Conservation (phyloP, 2,888 invertebrate species). For the Nineta flava region DNA sequence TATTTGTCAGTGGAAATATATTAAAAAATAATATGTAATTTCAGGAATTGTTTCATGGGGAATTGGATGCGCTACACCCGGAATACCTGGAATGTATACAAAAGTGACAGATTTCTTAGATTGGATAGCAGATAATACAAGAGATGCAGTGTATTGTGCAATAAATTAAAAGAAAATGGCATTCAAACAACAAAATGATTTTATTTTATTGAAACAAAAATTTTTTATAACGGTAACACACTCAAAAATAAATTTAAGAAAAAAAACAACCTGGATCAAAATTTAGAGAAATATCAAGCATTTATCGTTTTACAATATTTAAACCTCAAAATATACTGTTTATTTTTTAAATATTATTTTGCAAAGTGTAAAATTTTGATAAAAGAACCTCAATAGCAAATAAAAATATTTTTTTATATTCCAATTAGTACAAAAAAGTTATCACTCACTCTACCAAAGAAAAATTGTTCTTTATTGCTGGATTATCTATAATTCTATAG, state of each 20-base stretch:
- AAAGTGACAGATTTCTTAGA: constrained; percentile 39
- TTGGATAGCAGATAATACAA: constrained; percentile 32
- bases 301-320: neutral
- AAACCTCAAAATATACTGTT: neutral
- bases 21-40: constrained; percentile 11
- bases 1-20: neutral
- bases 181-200: neutral
- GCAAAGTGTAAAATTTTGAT: too few relatives aligned
- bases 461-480: too few relatives aligned
- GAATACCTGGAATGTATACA: constrained; percentile 39
- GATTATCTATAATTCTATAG: too few relatives aligned
- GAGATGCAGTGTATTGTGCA: constrained; percentile 26
- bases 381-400: too few relatives aligned
- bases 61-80: constrained; percentile 42
- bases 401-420: too few relatives aligned
- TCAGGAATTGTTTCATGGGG: constrained; percentile 52
- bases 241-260: constrained; percentile 14
- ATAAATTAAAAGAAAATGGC: constrained; percentile 1
- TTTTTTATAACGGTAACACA: neutral
- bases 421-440: too few relatives aligned
- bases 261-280: neutral
- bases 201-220: neutral
- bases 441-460: too few relatives aligned
- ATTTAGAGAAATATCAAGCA: neutral
- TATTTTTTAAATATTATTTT: too few relatives aligned